These are phyloP conservation scores for Halcyon badia DNA, from an alignment of 2,797 vertebrate genomes.

Conservation along the genomic window DNA sequence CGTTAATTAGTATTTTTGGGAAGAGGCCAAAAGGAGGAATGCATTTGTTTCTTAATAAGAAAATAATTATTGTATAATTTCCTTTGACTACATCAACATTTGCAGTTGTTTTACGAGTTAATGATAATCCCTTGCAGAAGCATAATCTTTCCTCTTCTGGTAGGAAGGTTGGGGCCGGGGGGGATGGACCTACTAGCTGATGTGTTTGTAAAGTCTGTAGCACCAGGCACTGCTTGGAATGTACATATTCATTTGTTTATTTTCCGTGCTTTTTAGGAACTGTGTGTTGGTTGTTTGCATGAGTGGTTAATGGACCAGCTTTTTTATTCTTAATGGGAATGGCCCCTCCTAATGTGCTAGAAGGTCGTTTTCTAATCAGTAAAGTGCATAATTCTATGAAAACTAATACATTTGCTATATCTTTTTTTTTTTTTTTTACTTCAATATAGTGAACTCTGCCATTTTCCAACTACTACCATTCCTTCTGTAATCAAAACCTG, in stretches of 20 bases:
- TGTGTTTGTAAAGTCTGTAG: not conserved
- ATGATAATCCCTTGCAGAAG: not conserved
- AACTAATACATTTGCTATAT: not conserved
- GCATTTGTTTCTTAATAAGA: conserved; percentile 89
- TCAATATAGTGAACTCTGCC: not conserved
- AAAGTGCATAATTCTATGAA: not conserved
- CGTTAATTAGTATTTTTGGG: conserved; percentile 82
- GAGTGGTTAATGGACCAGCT: not conserved
- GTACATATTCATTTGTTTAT: not conserved
- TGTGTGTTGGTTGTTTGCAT: not conserved
- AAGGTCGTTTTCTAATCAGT: not conserved
- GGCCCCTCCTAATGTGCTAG: not conserved
- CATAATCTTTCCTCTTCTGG: not conserved
- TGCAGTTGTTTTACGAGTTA: conserved; percentile 66
- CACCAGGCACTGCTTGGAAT: not conserved
- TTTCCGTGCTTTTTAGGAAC: not conserved
- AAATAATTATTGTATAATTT: conserved; percentile 88
- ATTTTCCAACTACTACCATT: not conserved
- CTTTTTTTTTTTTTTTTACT: not conserved
- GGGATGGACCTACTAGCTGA: not conserved
- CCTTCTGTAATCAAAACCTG: rapidly evolving
- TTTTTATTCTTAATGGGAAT: not conserved
- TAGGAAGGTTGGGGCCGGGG: not conserved
- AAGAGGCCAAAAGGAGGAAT: conserved; percentile 81
- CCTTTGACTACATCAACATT: conserved; percentile 78